Evolutionary conservation across 2,888 invertebrate species (phyloP).

Genomic region (Exephanes ischioxanthus): DNA sequence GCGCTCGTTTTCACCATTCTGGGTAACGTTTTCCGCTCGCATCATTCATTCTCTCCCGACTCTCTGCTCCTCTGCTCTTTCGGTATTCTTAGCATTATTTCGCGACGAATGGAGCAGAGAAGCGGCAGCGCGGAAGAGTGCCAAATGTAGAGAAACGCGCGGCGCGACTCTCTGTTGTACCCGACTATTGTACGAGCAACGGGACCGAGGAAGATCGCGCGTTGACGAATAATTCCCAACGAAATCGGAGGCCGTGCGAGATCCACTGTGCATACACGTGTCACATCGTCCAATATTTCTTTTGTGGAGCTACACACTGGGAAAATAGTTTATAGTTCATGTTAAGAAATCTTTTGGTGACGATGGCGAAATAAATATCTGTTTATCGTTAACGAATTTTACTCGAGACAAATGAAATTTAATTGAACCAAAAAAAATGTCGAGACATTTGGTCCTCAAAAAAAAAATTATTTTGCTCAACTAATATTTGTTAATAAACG

Average conservation of each 20-base stretch:
- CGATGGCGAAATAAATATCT: no score
- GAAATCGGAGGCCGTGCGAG: conserved; percentile 4
- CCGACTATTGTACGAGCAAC: conserved; percentile 35
- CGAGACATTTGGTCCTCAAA: no score
- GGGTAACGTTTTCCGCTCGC: conserved; percentile 45
- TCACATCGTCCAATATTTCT: not conserved
- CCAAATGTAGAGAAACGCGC: conserved; percentile 54
- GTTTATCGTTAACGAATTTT: no score
- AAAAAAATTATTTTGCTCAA: no score
- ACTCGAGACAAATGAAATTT: no score
- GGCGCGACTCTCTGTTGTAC: conserved; percentile 12
- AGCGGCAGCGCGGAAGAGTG: conserved; percentile 42
- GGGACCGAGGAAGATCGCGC: not conserved
- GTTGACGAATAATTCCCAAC: conserved; percentile 26
- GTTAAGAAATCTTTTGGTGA: not conserved
- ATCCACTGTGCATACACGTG: not conserved
- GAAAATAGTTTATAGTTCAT: not conserved
- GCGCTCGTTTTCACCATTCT: conserved; percentile 63
- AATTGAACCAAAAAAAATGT: no score
- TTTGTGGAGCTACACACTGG: not conserved
- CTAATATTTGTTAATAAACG: no score
- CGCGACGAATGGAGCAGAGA: conserved; percentile 16
- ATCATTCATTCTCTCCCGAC: conserved; percentile 21
- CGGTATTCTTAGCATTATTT: conserved; percentile 52
- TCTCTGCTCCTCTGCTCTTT: not conserved